Evolutionary conservation across 2,888 invertebrate genomes (phyloP), one percentile per base, ranked within the genome.

Genomic region (Drosophila nigritarsus): DNA sequence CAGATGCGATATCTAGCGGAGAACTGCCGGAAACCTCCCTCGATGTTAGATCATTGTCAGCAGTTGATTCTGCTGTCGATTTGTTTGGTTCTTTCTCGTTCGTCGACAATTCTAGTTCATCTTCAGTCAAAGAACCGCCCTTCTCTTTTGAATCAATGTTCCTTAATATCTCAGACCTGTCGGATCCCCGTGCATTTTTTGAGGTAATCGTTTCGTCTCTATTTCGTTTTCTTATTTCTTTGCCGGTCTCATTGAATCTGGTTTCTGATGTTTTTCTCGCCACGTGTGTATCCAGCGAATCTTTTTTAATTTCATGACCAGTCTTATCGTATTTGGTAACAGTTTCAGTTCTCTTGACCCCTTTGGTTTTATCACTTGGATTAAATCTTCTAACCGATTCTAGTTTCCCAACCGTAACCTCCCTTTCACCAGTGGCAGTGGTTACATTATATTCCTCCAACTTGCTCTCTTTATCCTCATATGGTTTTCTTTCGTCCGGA

Each of bases 371-470:
- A 20, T 15, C 15, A 48, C 24, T 32, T 11, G 13, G 38, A 32
- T 24, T 15, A 34, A 45, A 51, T 30, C 4, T 53, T 2, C 32
- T 54, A 15, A 32, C 0, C 20, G 53, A 48, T 62, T 66, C 48
- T 7, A 1, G 7, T 29, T 36, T 32, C 7, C 7, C 24, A 8
- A 48, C 13, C 15, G 13, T n/a, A 2, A 32, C n/a, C 15, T 66
- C 53, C 27, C n/a, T 20, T 63, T 63, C 63, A 30, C 65, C 65
- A 15, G n/a, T 36, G 8, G 45, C n/a, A 15, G 18, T 36, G 0
- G 8, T 20, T 0, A 62, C 1, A 3, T 55, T 27, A 3, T 27
- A 7, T 49, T 62, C 30, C n/a, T 18, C 11, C 1, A 27, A 18
- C 15, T 61, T 54, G 7, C 15, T 5, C 30, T 50, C 45, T 42